These are phyloP conservation scores for Apamea monoglypha DNA, from an alignment of 2,888 invertebrate genomes.

Conservation along the genomic window DNA sequence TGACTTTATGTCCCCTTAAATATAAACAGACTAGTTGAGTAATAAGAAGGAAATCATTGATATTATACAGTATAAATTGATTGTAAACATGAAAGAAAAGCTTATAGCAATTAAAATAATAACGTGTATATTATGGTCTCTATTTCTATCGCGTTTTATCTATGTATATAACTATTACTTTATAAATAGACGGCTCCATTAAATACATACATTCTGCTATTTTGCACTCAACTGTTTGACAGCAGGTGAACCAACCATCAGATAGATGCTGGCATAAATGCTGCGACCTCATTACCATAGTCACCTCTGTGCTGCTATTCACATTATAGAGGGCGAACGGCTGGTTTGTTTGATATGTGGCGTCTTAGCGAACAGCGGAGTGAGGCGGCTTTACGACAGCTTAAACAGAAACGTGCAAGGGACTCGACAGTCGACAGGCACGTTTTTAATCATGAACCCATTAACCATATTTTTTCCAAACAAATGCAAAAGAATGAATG, in stretches of 20 bases:
- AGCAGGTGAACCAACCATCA: conserved; percentile 18
- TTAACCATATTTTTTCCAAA: neutral
- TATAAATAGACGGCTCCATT: conserved; percentile 40
- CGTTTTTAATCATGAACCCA: conserved; percentile 1
- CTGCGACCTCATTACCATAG: neutral
- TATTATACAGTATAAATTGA: conserved; percentile 23
- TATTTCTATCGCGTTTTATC: conserved; percentile 29
- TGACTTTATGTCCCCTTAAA: conserved; percentile 48
- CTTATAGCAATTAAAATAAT: conserved; percentile 3
- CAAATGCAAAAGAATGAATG: neutral
- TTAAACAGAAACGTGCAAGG: neutral
- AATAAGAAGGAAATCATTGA: conserved; percentile 17
- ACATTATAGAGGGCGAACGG: neutral
- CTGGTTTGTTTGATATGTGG: conserved; percentile 1
- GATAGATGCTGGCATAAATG: conserved; percentile 11
- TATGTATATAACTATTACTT: conserved; percentile 15
- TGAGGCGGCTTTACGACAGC: neutral
- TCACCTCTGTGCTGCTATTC: neutral
- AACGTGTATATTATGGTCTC: conserved; percentile 10
- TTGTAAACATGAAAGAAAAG: conserved; percentile 3
- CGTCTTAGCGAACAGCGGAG: conserved; percentile 6
- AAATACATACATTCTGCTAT: conserved; percentile 16
- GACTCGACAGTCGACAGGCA: neutral
- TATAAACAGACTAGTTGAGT: conserved; percentile 56
- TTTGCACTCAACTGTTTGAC: conserved; percentile 13